Evolutionary conservation across 2,888 invertebrate genomes (phyloP).

Genomic region (Hermaeophaga mercurialis): DNA sequence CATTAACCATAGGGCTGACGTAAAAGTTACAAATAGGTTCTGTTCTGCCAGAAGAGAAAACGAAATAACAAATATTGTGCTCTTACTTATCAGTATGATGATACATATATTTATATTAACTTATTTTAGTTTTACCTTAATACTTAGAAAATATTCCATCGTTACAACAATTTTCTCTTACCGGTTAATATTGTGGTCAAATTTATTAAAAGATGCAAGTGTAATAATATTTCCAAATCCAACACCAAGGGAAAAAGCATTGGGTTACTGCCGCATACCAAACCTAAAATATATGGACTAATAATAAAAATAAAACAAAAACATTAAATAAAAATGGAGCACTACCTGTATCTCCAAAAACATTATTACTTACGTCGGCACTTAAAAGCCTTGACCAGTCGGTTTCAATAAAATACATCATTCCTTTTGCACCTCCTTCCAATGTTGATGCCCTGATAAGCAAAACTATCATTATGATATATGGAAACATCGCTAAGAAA

Average conservation of each 20-base stretch:
- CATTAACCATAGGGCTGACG: no score
- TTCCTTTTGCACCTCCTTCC: constrained; percentile 75
- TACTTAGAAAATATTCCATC: no score
- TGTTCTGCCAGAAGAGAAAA: no score
- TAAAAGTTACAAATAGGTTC: no score
- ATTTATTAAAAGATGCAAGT: constrained; percentile 76
- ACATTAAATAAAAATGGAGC: no score
- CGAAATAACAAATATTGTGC: no score
- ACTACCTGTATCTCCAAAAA: no score
- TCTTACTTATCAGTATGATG: no score
- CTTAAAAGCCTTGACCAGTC: constrained; percentile 76
- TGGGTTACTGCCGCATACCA: constrained; percentile 76
- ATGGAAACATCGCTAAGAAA: constrained; percentile 88
- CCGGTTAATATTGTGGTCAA: constrained; percentile 58
- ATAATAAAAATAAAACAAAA: not conserved
- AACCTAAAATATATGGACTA: constrained; percentile 36
- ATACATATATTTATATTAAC: no score
- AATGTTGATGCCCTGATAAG: constrained; percentile 70
- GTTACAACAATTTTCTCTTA: constrained; percentile 15
- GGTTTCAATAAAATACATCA: constrained; percentile 78
- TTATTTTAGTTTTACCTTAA: no score
- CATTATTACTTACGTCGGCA: constrained; percentile 65
- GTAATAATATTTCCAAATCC: constrained; percentile 78
- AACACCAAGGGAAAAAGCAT: constrained; percentile 78
- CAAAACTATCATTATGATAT: constrained; percentile 75